A percentile compares a stretch with the other conserved stretches of the same genome.
phyloP scores from a whole-genome alignment of 2,888 invertebrate species.

The Acanthacorydalis orientalis region DNA sequence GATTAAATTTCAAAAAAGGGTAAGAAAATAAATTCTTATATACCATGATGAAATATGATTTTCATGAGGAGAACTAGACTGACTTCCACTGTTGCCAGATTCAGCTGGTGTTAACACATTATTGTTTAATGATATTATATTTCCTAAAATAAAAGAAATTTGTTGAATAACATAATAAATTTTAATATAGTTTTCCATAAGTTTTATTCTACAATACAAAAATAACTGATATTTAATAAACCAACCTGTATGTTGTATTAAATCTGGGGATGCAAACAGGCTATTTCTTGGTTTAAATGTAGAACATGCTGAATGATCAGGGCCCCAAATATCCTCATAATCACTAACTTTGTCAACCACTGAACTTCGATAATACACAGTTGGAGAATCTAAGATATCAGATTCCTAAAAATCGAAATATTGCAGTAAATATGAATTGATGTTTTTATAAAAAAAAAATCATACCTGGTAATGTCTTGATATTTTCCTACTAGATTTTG shows the following conservation, averaged over 20 bases:
- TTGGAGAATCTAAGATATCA: constrained; percentile 68
- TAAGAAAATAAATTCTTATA: neutral
- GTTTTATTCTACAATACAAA: neutral
- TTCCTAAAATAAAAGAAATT: constrained; percentile 21
- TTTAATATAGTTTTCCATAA: neutral
- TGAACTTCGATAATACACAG: constrained; percentile 69
- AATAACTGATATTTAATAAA: neutral
- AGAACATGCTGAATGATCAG: constrained; percentile 9
- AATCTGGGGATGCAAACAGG: constrained; percentile 21
- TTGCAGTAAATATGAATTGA: constrained; percentile 11
- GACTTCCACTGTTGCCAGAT: constrained; percentile 13
- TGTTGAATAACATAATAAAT: neutral
- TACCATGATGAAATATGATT: constrained; percentile 1
- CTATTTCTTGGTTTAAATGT: constrained; percentile 10
- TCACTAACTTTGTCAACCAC: constrained; percentile 85
- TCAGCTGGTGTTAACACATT: constrained; percentile 26
- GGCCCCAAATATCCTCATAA: constrained; percentile 81
- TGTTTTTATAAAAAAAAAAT: neutral
- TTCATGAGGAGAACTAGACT: constrained; percentile 18
- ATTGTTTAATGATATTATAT: constrained; percentile 37
- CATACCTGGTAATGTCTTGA: constrained; percentile 54
- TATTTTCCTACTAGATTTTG: constrained; percentile 42
- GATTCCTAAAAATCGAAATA: constrained; percentile 45
- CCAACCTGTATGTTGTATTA: constrained; percentile 19
- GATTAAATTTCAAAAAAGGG: neutral